A percentile compares a stretch with the other conserved stretches of the same genome.
Evolutionary conservation across 2,113 vertebrate genomes (phyloP).

Genomic region (Galbula dea): DNA sequence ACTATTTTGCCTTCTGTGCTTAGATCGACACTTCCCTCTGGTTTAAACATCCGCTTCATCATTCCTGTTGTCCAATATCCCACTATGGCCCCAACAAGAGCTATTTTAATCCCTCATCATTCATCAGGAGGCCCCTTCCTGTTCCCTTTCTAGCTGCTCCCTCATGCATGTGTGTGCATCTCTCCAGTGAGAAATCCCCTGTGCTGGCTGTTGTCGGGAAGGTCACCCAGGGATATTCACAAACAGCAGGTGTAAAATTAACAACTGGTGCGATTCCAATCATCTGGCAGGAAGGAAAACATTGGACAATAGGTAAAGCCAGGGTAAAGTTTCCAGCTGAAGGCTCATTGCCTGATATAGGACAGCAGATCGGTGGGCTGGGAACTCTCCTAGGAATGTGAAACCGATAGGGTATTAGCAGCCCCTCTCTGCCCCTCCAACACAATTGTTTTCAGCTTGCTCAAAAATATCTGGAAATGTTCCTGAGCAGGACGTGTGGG

Average conservation of each 20-base stretch:
- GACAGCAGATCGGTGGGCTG: slow-evolving; percentile 44
- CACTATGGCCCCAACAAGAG: slow-evolving; percentile 31
- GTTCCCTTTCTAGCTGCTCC: slow-evolving; percentile 41
- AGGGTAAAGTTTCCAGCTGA: slow-evolving; percentile 63
- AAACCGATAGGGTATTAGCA: slow-evolving; percentile 65
- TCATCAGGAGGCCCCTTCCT: slow-evolving; percentile 58
- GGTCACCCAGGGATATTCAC: slow-evolving; percentile 46
- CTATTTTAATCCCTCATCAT: slow-evolving; percentile 69
- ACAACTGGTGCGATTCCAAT: slow-evolving; percentile 23
- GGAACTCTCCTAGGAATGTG: slow-evolving; percentile 63
- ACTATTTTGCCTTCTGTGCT: slow-evolving; percentile 30
- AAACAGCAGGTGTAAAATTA: slow-evolving; percentile 59
- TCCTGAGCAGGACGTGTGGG: not conserved
- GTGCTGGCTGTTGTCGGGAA: slow-evolving; percentile 7
- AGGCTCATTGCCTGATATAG: slow-evolving; percentile 61
- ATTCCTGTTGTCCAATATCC: slow-evolving; percentile 36
- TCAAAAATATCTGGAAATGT: slow-evolving; percentile 63
- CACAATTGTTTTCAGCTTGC: slow-evolving; percentile 65
- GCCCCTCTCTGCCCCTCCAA: slow-evolving; percentile 45
- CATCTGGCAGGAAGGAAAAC: slow-evolving; percentile 58
- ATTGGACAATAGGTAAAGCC: slow-evolving; percentile 48
- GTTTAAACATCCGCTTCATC: slow-evolving; percentile 62
- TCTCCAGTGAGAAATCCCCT: slow-evolving; percentile 10
- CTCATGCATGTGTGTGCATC: not conserved
- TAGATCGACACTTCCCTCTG: slow-evolving; percentile 31